These are phyloP conservation scores for Megaustenia siamemsis DNA, from an alignment of 2,888 invertebrate species.

Conservation along the genomic window DNA sequence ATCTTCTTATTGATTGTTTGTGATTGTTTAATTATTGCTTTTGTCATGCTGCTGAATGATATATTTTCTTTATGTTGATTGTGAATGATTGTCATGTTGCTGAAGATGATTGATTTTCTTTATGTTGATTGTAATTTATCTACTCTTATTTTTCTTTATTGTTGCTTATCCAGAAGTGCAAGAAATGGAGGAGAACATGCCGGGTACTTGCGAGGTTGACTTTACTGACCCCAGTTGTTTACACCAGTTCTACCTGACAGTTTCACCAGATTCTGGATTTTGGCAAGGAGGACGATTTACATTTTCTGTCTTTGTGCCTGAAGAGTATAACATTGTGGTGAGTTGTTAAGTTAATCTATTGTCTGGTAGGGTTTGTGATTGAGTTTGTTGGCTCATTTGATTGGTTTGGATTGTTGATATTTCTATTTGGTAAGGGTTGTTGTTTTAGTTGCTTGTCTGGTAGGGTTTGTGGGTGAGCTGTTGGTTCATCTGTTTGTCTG, in stretches of 20 bases:
- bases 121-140: too few relatives aligned
- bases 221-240: conserved; percentile 91
- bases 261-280: conserved; percentile 91
- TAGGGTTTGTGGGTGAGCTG: too few relatives aligned
- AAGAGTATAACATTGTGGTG: conserved; percentile 97
- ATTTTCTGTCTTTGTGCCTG: conserved; percentile 92
- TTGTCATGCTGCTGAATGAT: not conserved
- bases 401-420: too few relatives aligned
- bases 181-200: conserved; percentile 92
- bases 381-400: too few relatives aligned
- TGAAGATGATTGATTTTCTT: too few relatives aligned
- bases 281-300: conserved; percentile 93
- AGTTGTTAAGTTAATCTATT: too few relatives aligned
- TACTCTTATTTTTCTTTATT: too few relatives aligned
- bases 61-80: not conserved
- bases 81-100: too few relatives aligned
- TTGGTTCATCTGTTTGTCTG: too few relatives aligned
- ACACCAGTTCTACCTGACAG: conserved; percentile 88
- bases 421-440: too few relatives aligned
- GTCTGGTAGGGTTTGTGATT: too few relatives aligned
- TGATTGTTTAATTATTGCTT: not conserved
- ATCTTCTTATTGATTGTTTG: not conserved
- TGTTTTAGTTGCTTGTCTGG: too few relatives aligned
- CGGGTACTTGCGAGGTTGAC: conserved; percentile 87
- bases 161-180: conserved; percentile 82